Conservation (phyloP, 1,140 invertebrate species). For the Caerostris extrusa region DNA sequence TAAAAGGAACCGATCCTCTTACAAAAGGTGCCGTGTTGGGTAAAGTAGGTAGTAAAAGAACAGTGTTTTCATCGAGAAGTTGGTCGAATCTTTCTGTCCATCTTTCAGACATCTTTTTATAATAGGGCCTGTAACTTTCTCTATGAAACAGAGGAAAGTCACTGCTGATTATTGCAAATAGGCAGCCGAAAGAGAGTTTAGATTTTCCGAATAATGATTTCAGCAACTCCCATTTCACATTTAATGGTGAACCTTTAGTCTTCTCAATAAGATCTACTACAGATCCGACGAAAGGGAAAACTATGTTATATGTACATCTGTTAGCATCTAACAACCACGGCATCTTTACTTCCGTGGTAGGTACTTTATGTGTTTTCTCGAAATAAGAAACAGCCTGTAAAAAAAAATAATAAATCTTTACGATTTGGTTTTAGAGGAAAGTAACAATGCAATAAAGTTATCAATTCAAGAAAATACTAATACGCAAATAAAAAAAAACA, state of each 20-base stretch:
- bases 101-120: not conserved
- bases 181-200: constrained; percentile 91
- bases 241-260: not conserved
- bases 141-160: not conserved
- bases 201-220: constrained; percentile 87
- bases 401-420: no score
- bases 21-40: constrained; percentile 88
- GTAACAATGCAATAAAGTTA: no score
- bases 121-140: not conserved
- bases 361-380: not conserved
- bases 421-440: no score
- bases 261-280: not conserved
- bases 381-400: constrained; percentile 59
- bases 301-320: not conserved
- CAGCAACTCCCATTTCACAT: constrained; percentile 81
- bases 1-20: no score
- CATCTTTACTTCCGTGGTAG: not conserved
- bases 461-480: no score
- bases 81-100: constrained; percentile 82
- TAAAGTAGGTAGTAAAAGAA: constrained; percentile 85
- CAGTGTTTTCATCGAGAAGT: constrained; percentile 89
- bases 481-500: no score
- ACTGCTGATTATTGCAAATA: constrained; percentile 83
- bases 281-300: not conserved
- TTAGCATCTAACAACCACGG: not conserved